A percentile compares a stretch with the other conserved stretches of the same genome.
phyloP scores from a whole-genome alignment of 1,140 invertebrate genomes.

The Bicyclus anynana region DNA sequence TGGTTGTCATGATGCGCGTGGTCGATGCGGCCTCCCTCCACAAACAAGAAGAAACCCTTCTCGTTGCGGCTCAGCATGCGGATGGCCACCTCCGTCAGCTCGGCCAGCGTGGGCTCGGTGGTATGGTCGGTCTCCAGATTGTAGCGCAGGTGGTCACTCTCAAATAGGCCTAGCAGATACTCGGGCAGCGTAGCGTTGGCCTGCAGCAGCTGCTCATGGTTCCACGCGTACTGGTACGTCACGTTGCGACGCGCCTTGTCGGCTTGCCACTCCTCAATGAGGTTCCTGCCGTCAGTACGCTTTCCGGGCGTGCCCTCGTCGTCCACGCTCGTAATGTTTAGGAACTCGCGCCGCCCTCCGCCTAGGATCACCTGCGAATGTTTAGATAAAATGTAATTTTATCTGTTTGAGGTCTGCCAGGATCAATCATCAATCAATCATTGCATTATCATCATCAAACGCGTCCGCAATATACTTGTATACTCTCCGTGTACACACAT shows the following conservation, averaged over 20 bases:
- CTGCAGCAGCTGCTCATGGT: constrained; percentile 80
- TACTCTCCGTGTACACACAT: too few relatives aligned
- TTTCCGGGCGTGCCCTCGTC: constrained; percentile 82
- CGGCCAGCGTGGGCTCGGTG: constrained; percentile 85
- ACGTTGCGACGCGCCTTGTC: constrained; percentile 70
- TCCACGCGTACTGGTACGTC: constrained; percentile 83
- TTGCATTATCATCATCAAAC: too few relatives aligned
- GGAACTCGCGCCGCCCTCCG: constrained; percentile 84
- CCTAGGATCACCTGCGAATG: constrained; percentile 81
- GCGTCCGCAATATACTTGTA: too few relatives aligned
- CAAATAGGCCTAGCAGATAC: constrained; percentile 83
- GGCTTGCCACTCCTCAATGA: constrained; percentile 71
- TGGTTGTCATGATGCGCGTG: constrained; percentile 87
- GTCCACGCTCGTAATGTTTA: constrained; percentile 78
- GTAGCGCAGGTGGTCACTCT: constrained; percentile 66
- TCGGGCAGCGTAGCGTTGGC: constrained; percentile 81
- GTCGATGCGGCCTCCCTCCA: constrained; percentile 92
- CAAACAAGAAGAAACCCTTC: constrained; percentile 91
- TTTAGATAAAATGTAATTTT: too few relatives aligned
- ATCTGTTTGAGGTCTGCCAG: too few relatives aligned
- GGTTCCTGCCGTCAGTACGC: constrained; percentile 77
- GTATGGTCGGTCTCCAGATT: constrained; percentile 62
- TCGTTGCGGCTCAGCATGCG: constrained; percentile 86
- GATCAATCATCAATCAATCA: too few relatives aligned
- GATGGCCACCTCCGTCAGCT: constrained; percentile 91